Evolutionary conservation across 2,113 vertebrate species (phyloP).

Genomic region (Pterocles orientalis): DNA sequence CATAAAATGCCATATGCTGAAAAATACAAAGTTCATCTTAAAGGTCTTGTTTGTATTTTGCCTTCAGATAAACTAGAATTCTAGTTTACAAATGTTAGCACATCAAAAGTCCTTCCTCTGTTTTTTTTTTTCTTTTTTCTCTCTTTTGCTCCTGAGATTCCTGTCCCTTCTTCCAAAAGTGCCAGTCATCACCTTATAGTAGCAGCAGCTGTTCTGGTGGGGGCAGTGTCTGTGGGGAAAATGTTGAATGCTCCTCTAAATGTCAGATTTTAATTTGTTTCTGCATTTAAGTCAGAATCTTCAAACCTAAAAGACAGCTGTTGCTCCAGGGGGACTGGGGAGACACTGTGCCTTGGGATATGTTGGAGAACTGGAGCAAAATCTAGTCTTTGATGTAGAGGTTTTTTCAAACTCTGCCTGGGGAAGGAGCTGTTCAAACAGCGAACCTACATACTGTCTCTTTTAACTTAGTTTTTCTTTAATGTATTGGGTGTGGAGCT

Average conservation of each 20-base stretch:
- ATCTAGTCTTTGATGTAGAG: background rate
- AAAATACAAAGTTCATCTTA: background rate
- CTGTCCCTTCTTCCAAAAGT: background rate
- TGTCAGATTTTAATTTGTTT: constrained; percentile 23
- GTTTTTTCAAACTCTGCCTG: background rate
- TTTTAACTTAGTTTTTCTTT: background rate
- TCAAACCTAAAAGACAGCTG: background rate
- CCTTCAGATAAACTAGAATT: background rate
- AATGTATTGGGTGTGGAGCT: background rate
- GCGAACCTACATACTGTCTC: background rate
- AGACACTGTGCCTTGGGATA: background rate
- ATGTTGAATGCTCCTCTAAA: background rate
- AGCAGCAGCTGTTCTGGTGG: background rate
- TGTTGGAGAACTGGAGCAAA: background rate
- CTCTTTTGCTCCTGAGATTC: background rate
- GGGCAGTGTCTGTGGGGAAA: background rate
- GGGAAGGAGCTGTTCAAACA: background rate
- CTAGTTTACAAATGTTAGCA: background rate
- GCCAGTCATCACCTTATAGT: background rate
- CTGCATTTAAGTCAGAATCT: background rate
- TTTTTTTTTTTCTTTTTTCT: background rate
- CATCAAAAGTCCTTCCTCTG: background rate
- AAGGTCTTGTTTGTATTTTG: constrained; percentile 22
- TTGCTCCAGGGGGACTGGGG: background rate
- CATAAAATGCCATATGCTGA: background rate